These are phyloP conservation scores for Aporrectodea caliginosa DNA, from an alignment of 1,140 invertebrate species.

Conservation along the genomic window DNA sequence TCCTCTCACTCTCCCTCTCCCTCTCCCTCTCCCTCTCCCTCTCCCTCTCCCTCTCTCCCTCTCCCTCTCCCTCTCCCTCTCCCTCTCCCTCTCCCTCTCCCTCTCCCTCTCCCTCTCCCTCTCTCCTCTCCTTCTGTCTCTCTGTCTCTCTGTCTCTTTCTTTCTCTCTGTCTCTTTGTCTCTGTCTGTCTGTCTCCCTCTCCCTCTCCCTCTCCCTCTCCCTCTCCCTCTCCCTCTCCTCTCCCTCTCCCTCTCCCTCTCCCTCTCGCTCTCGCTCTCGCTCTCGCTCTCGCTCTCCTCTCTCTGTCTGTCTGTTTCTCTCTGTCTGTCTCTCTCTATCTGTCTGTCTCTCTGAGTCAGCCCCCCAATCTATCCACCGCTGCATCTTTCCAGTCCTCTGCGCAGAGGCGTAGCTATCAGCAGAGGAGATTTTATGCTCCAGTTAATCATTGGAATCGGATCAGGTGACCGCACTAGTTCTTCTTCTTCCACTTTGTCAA, in stretches of 20 bases:
- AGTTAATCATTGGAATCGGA: no score
- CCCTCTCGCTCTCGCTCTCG: not conserved
- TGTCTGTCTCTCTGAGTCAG: no score
- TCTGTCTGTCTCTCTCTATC: no score
- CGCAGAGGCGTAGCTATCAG: no score
- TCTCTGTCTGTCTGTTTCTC: not conserved
- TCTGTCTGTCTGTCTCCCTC: no score
- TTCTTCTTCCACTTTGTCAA: no score
- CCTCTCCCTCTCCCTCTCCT: no score
- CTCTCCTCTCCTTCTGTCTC: not conserved
- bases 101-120: not conserved
- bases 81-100: not conserved
- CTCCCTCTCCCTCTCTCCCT: not conserved
- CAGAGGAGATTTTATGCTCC: no score
- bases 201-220: no score
- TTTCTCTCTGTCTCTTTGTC: not conserved
- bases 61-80: not conserved
- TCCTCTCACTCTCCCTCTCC: not conserved
- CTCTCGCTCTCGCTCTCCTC: not conserved
- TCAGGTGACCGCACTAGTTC: no score
- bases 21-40: not conserved
- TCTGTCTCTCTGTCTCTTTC: not conserved
- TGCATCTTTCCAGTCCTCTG: no score
- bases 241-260: not conserved
- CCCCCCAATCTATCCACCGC: no score